phyloP scores from a whole-genome alignment of 2,888 invertebrate species.

The Melipona bicolor region DNA sequence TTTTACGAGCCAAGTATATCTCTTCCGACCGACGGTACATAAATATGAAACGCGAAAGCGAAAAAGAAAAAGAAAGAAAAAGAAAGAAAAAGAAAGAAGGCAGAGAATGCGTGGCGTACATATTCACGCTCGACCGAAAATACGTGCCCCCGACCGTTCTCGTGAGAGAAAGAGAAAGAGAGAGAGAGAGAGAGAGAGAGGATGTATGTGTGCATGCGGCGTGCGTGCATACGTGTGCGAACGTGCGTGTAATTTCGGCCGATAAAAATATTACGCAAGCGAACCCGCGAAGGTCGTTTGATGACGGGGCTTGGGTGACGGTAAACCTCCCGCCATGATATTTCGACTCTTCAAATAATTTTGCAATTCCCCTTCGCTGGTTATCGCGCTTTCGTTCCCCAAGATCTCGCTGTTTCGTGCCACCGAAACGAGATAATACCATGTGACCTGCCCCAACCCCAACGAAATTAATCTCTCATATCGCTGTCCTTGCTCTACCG shows the following conservation, averaged over 20 bases:
- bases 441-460: slow-evolving; percentile 81
- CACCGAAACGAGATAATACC: slow-evolving; percentile 59
- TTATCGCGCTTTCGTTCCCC: slow-evolving; percentile 38
- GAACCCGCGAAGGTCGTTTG: slow-evolving; percentile 79
- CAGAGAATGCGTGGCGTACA: slow-evolving; percentile 36
- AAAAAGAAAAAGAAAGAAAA: not conserved
- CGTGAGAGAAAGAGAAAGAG: not conserved
- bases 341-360: slow-evolving; percentile 52
- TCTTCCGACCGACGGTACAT: not conserved
- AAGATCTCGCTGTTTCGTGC: not conserved
- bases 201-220: slow-evolving; percentile 16
- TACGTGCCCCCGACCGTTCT: slow-evolving; percentile 43
- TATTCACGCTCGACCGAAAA: slow-evolving; percentile 49
- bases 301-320: slow-evolving; percentile 51
- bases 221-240: slow-evolving; percentile 27
- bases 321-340: slow-evolving; percentile 43
- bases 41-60: slow-evolving; percentile 1
- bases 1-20: not conserved
- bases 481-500: slow-evolving; percentile 12
- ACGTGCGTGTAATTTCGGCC: slow-evolving; percentile 77
- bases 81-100: not conserved
- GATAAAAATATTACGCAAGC: slow-evolving; percentile 83
- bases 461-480: slow-evolving; percentile 72
- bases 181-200: not conserved
- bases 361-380: slow-evolving; percentile 56